Base-by-base conservation (phyloP, 1,140 invertebrate species). In the Epicauta chinensis region DNA sequence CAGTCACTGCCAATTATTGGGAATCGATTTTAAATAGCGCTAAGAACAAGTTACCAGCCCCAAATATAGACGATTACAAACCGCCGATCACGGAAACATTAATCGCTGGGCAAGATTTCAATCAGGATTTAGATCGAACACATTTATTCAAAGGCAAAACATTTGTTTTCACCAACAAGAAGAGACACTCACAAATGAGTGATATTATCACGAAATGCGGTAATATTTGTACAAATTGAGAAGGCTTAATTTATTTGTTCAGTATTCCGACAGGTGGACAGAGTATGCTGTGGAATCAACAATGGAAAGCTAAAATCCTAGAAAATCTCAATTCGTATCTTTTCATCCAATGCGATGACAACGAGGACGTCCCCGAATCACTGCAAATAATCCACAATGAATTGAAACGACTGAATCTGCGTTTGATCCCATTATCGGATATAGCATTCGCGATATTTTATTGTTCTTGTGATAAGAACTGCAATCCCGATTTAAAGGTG, bases 361-460 rank as follows among this genome's bases (percentile, higher is more conserved):
- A 16, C 2, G 13, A 47, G 16, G 23, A 37, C 11, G 11, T 29
- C 2, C 43, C 43, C 16, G 5, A 40, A 39, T 29, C 41, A 14
- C 40, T 56, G 3, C 16, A 17, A 35, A 31, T 53, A 12, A 39
- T 55, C 4, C 16, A 50, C 12, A 34, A 16, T 10, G 12, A 52
- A 46, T 51, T 61, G 16, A 61, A 47, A 38, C 53, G 50, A 16
- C 14, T 44, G n/a, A 60, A 62, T 3, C 69, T 69, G 44, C 61
- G 73, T 16, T 45, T 67, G 17, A 72, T 75, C 43, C 65, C 65
- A 30, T 71, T 76, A 43, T 64, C 69, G 29, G 75, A 77, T 55
- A 63, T 77, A 30, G 74, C 73, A 2, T 64, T 71, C 41, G 71
- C 75, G 35, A 70, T 74, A 29, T 47, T 76, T 11, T 66, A 71